Percentiles rank a stretch among this genome's conserved stretches.
Evolutionary conservation across 2,797 vertebrate genomes (phyloP).

Genomic region (Euphonia xanthogaster): DNA sequence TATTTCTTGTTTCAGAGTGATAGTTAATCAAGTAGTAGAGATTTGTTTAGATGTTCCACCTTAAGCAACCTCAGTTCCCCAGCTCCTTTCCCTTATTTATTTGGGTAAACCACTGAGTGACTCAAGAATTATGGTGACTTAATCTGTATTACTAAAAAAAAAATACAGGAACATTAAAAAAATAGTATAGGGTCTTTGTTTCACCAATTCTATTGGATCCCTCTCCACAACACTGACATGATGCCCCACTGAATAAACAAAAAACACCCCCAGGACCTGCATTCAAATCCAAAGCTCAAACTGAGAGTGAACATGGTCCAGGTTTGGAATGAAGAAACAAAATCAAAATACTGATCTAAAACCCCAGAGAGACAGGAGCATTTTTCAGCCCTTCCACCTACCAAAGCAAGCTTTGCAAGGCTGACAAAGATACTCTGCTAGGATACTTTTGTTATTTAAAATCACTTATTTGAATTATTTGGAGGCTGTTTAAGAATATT

Average conservation of each 20-base stretch:
- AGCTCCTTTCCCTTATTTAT: not conserved
- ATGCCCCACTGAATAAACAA: not conserved
- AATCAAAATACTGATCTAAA: not conserved
- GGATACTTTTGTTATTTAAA: not conserved
- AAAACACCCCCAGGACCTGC: fast-evolving
- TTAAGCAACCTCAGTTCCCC: not conserved
- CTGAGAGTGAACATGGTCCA: not conserved
- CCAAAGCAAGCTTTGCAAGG: not conserved
- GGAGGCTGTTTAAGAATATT: not conserved
- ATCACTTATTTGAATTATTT: not conserved
- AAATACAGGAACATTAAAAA: not conserved
- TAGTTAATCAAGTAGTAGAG: not conserved
- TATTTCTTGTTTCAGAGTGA: not conserved
- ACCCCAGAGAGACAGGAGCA: not conserved
- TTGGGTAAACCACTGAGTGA: not conserved
- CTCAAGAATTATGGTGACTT: not conserved
- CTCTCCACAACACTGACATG: not conserved
- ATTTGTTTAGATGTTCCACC: not conserved
- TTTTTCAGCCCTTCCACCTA: not conserved
- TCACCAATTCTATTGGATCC: not conserved
- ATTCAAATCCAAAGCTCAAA: not conserved
- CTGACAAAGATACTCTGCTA: not conserved
- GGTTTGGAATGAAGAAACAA: not conserved
- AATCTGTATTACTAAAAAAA: not conserved
- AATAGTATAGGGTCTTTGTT: not conserved